Base-by-base conservation (phyloP, 2,797 vertebrate genomes). In the Phylloscopus collybita region DNA sequence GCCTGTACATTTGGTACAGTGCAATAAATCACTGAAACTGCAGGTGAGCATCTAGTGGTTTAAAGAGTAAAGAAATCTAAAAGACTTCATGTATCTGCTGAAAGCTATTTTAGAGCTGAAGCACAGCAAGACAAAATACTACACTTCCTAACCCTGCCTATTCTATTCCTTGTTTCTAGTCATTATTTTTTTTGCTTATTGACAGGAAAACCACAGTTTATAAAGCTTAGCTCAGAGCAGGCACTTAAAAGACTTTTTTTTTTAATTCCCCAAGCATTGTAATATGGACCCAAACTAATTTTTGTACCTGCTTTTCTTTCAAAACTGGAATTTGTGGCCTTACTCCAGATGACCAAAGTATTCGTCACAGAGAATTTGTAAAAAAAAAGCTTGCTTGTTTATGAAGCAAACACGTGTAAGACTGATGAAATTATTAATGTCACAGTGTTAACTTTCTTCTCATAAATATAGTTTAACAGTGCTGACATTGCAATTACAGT, bases 401-500 rank as follows among this genome's bases (percentile, higher is more conserved):
- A 96, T 97, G 97, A 97, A 97, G 95, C 89, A 98, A 98, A 97
- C 96, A 97, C 50, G 44, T 95, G 93, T 94, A 97, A 97, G 66
- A 97, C 76, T 97, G 96, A 97, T 97, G 97, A 98, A 98, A 98
- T 98, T 98, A 98, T 96, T 97, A 97, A 97, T 97, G 97, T 97
- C 97, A 98, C 57, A 90, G 93, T 96, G 97, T 97, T 97, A 98
- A 98, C 95, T 97, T 97, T 96, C 94, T 97, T 98, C 97, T 97
- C 95, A 97, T 98, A 98, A 98, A 98, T 98, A 98, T 42, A 96
- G 96, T 97, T 95, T 97, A 98, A 92, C 96, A 96, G 86, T 92
- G 97, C 97, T 97, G 98, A 98, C 98, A 98, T 75, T 21, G 96
- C 97, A 97, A 97, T 97, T 97, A 97, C 85, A 90, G 88, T 96